Base-by-base conservation (phyloP, 2,888 invertebrate species). In the Pristionchus entomophagus region DNA sequence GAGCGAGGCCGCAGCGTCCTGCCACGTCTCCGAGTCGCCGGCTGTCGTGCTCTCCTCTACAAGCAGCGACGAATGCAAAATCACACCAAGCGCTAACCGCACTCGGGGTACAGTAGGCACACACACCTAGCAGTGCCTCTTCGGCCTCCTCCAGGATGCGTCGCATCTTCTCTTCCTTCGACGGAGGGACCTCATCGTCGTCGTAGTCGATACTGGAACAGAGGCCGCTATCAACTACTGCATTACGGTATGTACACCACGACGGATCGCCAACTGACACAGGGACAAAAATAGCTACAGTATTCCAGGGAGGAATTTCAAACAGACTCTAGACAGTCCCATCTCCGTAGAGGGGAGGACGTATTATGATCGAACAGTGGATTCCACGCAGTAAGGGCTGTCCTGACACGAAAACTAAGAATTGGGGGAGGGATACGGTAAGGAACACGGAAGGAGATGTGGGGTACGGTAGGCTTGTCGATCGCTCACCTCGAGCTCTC, bases 11-110 rank as follows among this genome's bases (percentile, higher is more conserved):
- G 82, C 81, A n/a, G 62, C 78, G 4, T 49, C 56, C 41, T 45
- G 56, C 62, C 77, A 53, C 19, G 86, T 53, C 49, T 82, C 82
- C 62, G 78, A 45, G 5, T 87, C 86, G n/a, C 86, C 86, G 32
- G n/a, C 73, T 22, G 10, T 32, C 49, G 62, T 65, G 32, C 49
- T 62, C 14, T 84, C 83, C 12, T 84, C 49, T 49, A 49, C 65
- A 73, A 73, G 35, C 32, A 45, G 73, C 73, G 82, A 59, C 49
- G 53, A 82, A 53, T 45, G 59, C 19, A 2, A 53, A 49, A 41
- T 56, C 59, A 59, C 49, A 78, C 49, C 22, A 78, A 41, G 32
- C 51, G 5, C 0, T 10, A 26, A 19, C 19, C 45, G n/a, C 65
- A 38, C 65, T 29, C 6, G 59, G 59, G 59, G 8, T 56, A 59